Conservation (phyloP, 2,113 vertebrate genomes). For the Elachura formosa region DNA sequence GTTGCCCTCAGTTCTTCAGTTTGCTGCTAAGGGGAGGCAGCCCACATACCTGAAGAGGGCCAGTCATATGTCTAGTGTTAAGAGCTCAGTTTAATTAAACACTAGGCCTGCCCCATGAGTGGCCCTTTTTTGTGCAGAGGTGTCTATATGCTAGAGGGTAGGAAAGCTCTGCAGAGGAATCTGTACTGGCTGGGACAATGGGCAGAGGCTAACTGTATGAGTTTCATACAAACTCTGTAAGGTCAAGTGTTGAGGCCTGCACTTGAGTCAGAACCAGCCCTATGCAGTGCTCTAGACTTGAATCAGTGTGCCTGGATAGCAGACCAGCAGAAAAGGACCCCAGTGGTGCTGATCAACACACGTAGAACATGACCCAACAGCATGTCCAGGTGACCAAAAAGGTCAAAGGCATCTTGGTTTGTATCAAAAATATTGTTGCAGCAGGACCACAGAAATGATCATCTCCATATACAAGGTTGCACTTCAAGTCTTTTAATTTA, state of each 20-base stretch:
- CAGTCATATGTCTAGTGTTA: not conserved
- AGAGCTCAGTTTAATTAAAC: not conserved
- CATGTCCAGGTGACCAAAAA: not conserved
- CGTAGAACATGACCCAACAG: not conserved
- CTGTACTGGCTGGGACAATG: not conserved
- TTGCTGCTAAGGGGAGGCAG: not conserved
- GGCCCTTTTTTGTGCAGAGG: fast-evolving
- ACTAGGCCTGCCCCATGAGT: not conserved
- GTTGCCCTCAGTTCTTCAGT: not conserved
- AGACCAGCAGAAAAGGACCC: not conserved
- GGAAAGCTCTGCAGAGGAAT: not conserved
- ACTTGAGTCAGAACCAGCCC: not conserved
- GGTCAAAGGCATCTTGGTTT: not conserved
- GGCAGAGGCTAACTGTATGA: not conserved
- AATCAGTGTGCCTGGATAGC: not conserved
- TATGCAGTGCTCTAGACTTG: not conserved
- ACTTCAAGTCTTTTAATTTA: not conserved
- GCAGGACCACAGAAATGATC: not conserved
- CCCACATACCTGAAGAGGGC: fast-evolving
- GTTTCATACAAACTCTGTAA: not conserved
- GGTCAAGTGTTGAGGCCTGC: fast-evolving
- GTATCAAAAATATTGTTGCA: not conserved
- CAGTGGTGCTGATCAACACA: fast-evolving
- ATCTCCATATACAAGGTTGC: fast-evolving
- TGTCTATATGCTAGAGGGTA: not conserved